Evolutionary conservation across 2,113 vertebrate genomes (phyloP).

Genomic region (Verasper variegatus): DNA sequence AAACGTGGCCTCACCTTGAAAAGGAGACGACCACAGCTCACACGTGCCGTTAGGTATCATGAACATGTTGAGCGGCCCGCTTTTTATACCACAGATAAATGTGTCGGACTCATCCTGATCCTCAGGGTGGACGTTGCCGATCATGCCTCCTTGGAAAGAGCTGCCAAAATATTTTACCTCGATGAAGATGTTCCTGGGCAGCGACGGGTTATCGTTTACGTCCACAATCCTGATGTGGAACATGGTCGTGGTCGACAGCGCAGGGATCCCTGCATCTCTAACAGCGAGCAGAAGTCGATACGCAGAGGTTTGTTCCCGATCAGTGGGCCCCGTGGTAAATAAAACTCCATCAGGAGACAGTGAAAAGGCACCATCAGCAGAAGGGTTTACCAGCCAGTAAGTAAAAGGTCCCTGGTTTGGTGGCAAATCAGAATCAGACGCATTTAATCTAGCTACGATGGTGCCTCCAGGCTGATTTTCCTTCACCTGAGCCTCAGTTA

Average conservation of each 20-base stretch:
- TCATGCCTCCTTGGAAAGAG: slow-evolving; percentile 80
- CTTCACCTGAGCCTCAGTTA: slow-evolving; percentile 64
- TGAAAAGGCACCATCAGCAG: slow-evolving; percentile 58
- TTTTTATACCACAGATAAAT: slow-evolving; percentile 79
- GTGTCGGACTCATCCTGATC: slow-evolving; percentile 77
- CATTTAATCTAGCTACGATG: slow-evolving; percentile 71
- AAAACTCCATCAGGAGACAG: slow-evolving; percentile 79
- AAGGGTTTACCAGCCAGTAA: slow-evolving; percentile 74
- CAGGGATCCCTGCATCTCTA: slow-evolving; percentile 78
- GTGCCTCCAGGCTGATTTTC: slow-evolving; percentile 83
- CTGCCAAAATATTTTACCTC: slow-evolving; percentile 84
- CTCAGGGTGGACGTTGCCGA: slow-evolving; percentile 79
- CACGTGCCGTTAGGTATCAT: slow-evolving; percentile 77
- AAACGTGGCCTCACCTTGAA: slow-evolving; percentile 80
- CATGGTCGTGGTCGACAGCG: slow-evolving; percentile 75
- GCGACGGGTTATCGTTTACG: slow-evolving; percentile 82
- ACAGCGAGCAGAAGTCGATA: slow-evolving; percentile 71
- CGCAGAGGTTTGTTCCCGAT: slow-evolving; percentile 70
- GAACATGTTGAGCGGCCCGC: slow-evolving; percentile 75
- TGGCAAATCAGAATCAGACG: slow-evolving; percentile 77
- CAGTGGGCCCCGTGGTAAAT: slow-evolving; percentile 69
- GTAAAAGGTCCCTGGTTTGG: slow-evolving; percentile 82
- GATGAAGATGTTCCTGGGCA: slow-evolving; percentile 76
- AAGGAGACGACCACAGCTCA: slow-evolving; percentile 79
- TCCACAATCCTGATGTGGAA: slow-evolving; percentile 77